Base-by-base conservation (phyloP, 2,888 invertebrate genomes). In the Dolichomitus sp. region DNA sequence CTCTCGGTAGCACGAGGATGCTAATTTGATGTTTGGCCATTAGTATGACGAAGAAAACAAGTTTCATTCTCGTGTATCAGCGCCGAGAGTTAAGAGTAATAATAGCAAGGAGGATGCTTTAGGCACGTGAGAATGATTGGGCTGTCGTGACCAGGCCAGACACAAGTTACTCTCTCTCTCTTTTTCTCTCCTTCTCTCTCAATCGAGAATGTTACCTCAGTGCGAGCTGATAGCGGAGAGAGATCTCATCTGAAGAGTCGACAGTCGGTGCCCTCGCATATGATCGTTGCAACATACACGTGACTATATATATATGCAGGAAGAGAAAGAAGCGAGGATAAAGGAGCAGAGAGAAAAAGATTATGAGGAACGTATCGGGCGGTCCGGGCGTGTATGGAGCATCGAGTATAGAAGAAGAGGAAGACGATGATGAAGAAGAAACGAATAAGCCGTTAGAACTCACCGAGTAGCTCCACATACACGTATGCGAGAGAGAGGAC, bases 81-180 rank as follows among this genome's bases (percentile, higher is more conserved):
- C 33, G 37, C 37, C 40, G 61, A 12, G 65, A 42, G 45, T 65
- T 45, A 65, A 19, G 54, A 33, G 42, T 65, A 65, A 54, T 75
- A 45, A 54, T 65, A 66, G 30, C 65, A 23, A 78, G 42, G 65
- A 42, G 70, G 70, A 76, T 77, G 80, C 73, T 80, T 83, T 76
- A 66, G 83, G 68, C 72, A 74, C 83, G 83, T 83, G 83, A 83
- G 83, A 83, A 80, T 83, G 83, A 83, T 83, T 83, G 83, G 83
- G 68, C 48, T 63, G 80, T 83, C 83, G 83, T 80, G 83, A 83
- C 83, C 83, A 63, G 83, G 66, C 75, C 75, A 75, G 48, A 48
- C 27, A 50, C 75, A 42, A 54, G 50, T 65, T 33, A 65, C 73
- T 54, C 12, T 23, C 54, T 14, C 54, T 27, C 27, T 14, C 61